A percentile compares a stretch with the other conserved stretches of the same genome.
These are phyloP conservation scores for Anguilla rostrata DNA, from an alignment of 2,113 vertebrate genomes.

Conservation along the genomic window DNA sequence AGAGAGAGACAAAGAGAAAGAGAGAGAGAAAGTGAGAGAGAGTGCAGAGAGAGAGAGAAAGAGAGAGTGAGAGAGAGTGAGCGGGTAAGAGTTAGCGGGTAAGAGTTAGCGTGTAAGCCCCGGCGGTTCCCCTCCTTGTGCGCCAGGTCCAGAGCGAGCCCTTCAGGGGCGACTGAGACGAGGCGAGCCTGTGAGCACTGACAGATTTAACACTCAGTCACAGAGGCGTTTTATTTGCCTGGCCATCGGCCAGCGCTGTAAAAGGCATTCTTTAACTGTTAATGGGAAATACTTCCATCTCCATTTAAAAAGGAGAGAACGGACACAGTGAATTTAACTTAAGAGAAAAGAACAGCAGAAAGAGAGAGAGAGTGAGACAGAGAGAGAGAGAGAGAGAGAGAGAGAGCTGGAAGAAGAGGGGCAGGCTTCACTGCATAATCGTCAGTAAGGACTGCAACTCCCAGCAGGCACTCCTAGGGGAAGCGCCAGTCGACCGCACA, in stretches of 20 bases:
- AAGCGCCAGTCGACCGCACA: no score
- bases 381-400: no score
- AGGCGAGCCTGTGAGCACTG: background rate
- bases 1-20: background rate
- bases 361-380: no score
- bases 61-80: slow-evolving; percentile 16
- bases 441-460: no score
- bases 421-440: no score
- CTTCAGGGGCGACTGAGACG: background rate
- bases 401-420: no score
- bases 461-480: no score
- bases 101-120: background rate
- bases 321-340: background rate
- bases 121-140: background rate
- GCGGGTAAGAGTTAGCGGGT: background rate
- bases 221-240: background rate
- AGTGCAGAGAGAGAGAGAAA: slow-evolving; percentile 11
- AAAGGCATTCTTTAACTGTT: background rate
- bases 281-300: background rate
- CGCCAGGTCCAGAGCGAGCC: background rate
- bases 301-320: background rate
- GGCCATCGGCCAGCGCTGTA: background rate
- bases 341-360: background rate
- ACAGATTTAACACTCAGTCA: background rate
- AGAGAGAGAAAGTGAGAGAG: background rate